Base-by-base conservation (phyloP, 2,797 vertebrate species). In the Poeciliopsis turneri region DNA sequence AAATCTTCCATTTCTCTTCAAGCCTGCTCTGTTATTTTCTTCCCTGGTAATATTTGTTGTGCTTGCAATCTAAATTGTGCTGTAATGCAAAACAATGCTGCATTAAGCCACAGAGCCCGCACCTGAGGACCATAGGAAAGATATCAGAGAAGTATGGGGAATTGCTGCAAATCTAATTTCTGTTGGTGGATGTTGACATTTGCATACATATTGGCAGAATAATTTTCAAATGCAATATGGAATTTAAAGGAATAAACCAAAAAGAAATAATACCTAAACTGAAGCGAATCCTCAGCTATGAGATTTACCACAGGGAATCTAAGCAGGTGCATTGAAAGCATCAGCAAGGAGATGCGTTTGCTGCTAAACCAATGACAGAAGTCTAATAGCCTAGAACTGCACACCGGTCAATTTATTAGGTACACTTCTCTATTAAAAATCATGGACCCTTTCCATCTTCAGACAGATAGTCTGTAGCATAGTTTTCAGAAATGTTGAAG, bases 201-300 rank as follows among this genome's bases (percentile, higher is more conserved):
- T 94, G 91, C 94, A 95, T 94, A 94, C 92, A 94, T 94, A 95
- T 92, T 94, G 93, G 87, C 84, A 80, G 79, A 86, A 85, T 89
- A 82, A 91, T 90, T 93, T 46, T 92, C 81, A 88, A 92, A 90
- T 79, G 84, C 85, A 92, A 90, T 87, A 83, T 72, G 72, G 82
- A 87, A 84, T 84, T 90, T 78, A 82, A 75, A 78, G 82, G 89
- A 85, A 91, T 91, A 91, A 93, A 91, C 77, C 77, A 77, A 79
- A 86, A 92, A 53, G 51, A 53, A 90, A 91, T 84, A 88, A 93
- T 83, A 83, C 72, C 83, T 81, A 76, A 87, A 90, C 71, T 68
- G 45, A 78, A 78, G 83, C 75, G 89, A 93, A 93, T 89, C 88
- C 87, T 78, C 46, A 39, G 79, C 81, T 71, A 77, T 86, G 74